Percentiles rank a stretch among this genome's conserved stretches.
phyloP scores from a whole-genome alignment of 2,113 vertebrate species.

The Orcinus orca region DNA sequence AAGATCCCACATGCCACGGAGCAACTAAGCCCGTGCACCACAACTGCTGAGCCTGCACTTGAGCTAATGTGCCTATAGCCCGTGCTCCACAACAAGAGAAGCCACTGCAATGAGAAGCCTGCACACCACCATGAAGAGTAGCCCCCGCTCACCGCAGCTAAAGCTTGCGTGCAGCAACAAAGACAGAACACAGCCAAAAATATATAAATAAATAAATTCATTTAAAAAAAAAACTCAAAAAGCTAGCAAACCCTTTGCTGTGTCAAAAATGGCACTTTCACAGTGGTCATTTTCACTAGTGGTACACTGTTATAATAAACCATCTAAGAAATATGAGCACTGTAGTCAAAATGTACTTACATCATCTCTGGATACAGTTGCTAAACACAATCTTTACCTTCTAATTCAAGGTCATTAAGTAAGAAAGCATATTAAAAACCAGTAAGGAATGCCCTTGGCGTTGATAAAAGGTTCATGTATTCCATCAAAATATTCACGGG shows the following conservation, averaged over 20 bases:
- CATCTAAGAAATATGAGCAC: slow-evolving; percentile 12
- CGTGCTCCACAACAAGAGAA: neutral
- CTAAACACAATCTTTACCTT: neutral
- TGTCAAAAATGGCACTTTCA: neutral
- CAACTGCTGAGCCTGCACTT: neutral
- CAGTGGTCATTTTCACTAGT: neutral
- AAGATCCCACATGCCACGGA: neutral
- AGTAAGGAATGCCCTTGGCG: neutral
- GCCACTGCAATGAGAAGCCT: neutral
- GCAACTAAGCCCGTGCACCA: neutral
- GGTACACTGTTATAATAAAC: neutral
- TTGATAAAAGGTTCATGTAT: neutral
- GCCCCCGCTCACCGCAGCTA: neutral
- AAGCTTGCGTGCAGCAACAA: neutral
- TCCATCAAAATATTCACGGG: neutral
- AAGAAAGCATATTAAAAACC: slow-evolving; percentile 12
- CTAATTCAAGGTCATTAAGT: neutral
- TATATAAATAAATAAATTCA: neutral
- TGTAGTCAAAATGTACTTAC: neutral
- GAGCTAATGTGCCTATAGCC: neutral
- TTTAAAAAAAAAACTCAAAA: neutral
- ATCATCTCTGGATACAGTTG: neutral
- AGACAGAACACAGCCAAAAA: neutral
- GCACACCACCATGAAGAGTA: neutral
- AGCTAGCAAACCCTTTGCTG: neutral